Evolutionary conservation across 1,140 invertebrate genomes (phyloP), one percentile per base, ranked within the genome.

Genomic region (Lysiphlebus fabarum): DNA sequence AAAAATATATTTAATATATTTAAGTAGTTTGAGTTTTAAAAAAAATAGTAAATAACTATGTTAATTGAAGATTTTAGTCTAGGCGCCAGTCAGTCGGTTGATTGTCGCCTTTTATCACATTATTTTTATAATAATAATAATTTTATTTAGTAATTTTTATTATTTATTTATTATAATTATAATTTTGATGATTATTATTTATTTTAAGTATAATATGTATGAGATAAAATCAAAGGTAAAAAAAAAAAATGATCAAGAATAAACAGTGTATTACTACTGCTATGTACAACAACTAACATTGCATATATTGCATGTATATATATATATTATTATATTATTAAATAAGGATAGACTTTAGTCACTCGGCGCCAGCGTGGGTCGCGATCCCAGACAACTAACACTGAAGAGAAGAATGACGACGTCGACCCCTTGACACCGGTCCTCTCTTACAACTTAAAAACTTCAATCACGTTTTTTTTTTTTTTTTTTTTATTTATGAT

Each of bases 281-380:
- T 26, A 26, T 26, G 4, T 26, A 26, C 17, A 1, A 26, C 7
- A 37, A 44, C 43, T 37, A 56, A 41, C 45, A 41, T 37, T 56
- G 7, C 2, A 45, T 45, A n/a, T 49, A 34, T n/a, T n/a, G n/a
- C n/a, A n/a, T n/a, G n/a, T n/a, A n/a, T n/a, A n/a, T n/a, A n/a
- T n/a, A n/a, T n/a, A n/a, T n/a, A n/a, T 44, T n/a, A 37, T 56
- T 44, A 33, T 56, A 38, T 47, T 47, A 38, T 50, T 48, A 45
- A 54, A 41, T 41, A 44, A 61, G 61, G 65, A 62, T 61, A 58
- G 62, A 67, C 54, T 60, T 63, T 62, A 67, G 66, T 68, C 66
- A 68, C 62, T 61, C 51, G 75, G 75, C 75, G 75, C 75, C 75
- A 74, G 74, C 72, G 75, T 77, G 73, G 73, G 73, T 74, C 72